These are phyloP conservation scores for Merodon equestris DNA, from an alignment of 2,888 invertebrate species.

Conservation along the genomic window DNA sequence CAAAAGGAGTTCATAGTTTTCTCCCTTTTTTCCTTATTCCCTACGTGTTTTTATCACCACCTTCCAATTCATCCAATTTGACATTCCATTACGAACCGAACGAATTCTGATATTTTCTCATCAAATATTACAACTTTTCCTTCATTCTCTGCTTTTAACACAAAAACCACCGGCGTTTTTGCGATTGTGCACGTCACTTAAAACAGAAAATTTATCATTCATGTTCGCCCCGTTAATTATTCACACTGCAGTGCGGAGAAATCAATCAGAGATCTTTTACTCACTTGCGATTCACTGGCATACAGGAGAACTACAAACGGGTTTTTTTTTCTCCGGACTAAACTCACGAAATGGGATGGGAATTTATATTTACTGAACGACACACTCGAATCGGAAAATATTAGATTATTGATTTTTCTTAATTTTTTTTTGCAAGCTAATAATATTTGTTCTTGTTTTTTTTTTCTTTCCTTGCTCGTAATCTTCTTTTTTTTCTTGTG, in stretches of 20 bases:
- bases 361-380: slow-evolving; percentile 30
- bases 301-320: slow-evolving; percentile 14
- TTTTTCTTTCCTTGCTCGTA: slow-evolving; percentile 16
- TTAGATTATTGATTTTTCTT: slow-evolving; percentile 60
- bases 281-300: slow-evolving; percentile 61
- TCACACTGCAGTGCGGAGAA: slow-evolving; percentile 58
- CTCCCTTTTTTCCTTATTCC: slow-evolving; percentile 11
- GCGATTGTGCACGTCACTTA: slow-evolving; percentile 60
- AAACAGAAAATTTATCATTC: slow-evolving; percentile 55
- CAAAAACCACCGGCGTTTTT: slow-evolving; percentile 60
- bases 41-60: slow-evolving; percentile 12
- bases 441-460: slow-evolving; percentile 42
- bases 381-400: slow-evolving; percentile 45
- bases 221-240: slow-evolving; percentile 57
- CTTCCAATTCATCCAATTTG: slow-evolving; percentile 25
- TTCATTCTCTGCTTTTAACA: slow-evolving; percentile 26
- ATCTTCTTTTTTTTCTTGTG: not conserved
- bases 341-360: not conserved
- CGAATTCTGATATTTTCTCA: too few species aligned
- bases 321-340: not conserved
- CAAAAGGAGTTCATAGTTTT: slow-evolving; percentile 34
- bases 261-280: slow-evolving; percentile 48
- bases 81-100: not conserved
- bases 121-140: not conserved
- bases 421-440: slow-evolving; percentile 45